A percentile compares a stretch with the other conserved stretches of the same genome.
Conservation (phyloP, 2,888 invertebrate genomes). For the Eilema caniola region DNA sequence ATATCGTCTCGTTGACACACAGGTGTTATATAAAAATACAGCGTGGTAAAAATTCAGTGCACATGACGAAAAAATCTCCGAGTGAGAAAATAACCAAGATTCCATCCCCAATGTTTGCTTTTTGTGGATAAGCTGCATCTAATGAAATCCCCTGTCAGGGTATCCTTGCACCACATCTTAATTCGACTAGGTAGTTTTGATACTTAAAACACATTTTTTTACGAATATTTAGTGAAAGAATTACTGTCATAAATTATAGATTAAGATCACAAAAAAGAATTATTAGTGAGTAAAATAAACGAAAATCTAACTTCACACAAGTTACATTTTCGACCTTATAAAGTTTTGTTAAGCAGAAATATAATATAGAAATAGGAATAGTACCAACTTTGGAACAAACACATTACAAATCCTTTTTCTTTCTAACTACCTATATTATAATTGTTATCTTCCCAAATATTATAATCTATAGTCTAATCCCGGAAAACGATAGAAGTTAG, state of each 20-base stretch:
- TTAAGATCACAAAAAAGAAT: neutral
- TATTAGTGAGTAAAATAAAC: too few species aligned
- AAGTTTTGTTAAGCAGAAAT: too few species aligned
- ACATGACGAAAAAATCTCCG: slow-evolving; percentile 72
- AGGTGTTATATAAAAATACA: slow-evolving; percentile 48
- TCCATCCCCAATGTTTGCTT: slow-evolving; percentile 83
- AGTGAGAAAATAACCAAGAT: slow-evolving; percentile 79
- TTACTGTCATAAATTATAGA: neutral
- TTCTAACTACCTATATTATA: neutral
- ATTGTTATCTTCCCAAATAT: too few species aligned
- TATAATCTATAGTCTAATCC: too few species aligned
- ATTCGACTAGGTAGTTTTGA: slow-evolving; percentile 58
- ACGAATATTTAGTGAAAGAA: neutral
- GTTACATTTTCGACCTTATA: too few species aligned
- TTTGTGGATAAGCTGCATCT: slow-evolving; percentile 85
- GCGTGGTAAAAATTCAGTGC: slow-evolving; percentile 75
- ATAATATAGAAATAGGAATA: neutral
- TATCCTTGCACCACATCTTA: slow-evolving; percentile 77
- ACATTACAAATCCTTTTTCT: neutral
- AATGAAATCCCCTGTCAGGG: slow-evolving; percentile 86
- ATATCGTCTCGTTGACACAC: slow-evolving; percentile 35
- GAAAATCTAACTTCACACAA: too few species aligned
- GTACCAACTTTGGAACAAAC: neutral
- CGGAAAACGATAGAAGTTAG: too few species aligned
- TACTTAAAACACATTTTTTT: slow-evolving; percentile 38